These are phyloP conservation scores for Calcarius lapponicus DNA, from an alignment of 2,797 vertebrate species.

Conservation along the genomic window DNA sequence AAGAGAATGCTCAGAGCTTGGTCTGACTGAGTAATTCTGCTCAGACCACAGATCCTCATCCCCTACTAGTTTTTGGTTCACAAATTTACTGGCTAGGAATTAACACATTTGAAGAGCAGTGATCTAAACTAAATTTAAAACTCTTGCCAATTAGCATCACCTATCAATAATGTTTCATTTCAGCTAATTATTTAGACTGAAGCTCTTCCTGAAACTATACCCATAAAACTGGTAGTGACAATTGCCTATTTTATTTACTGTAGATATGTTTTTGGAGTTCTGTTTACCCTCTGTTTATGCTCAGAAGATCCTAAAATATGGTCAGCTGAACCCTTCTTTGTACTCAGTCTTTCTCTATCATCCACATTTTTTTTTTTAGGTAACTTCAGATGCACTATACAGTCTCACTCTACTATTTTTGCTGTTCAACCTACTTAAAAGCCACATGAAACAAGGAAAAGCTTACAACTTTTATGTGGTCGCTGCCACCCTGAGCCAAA, in stretches of 20 bases:
- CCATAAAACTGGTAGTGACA: background rate
- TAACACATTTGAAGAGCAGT: background rate
- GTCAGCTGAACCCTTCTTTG: background rate
- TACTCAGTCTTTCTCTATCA: background rate
- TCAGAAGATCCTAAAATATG: background rate
- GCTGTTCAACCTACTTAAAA: conserved; percentile 57
- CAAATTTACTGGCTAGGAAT: background rate
- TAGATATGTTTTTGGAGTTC: background rate
- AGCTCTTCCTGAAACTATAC: background rate
- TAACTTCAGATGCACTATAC: background rate
- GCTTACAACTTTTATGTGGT: conserved; percentile 61
- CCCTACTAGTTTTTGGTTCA: background rate
- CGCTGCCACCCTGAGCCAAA: conserved; percentile 56
- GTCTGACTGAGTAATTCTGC: background rate
- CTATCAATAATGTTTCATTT: background rate
- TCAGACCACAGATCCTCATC: background rate
- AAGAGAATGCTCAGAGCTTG: background rate
- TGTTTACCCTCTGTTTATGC: background rate
- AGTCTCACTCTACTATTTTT: conserved; percentile 40
- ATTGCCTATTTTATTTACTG: background rate
- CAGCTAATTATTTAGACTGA: background rate
- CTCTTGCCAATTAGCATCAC: background rate
- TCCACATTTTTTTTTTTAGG: background rate
- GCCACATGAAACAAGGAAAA: conserved; percentile 69
- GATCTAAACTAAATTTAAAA: background rate